A percentile compares a stretch with the other conserved stretches of the same genome.
Conservation (phyloP, 2,888 invertebrate genomes). For the Acanthosoma haemorrhoidale region DNA sequence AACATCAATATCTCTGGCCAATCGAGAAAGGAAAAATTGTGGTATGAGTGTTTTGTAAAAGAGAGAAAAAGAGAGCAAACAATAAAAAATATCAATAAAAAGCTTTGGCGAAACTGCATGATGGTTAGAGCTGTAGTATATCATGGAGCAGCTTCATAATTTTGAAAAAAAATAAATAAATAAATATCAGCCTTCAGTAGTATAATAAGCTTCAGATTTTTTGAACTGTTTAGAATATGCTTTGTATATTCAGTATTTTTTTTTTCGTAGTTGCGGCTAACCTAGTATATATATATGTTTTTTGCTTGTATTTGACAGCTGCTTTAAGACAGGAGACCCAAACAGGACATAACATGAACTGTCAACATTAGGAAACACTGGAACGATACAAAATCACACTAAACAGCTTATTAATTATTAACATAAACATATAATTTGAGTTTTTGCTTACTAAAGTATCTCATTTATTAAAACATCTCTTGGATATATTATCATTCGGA, state of each 20-base stretch:
- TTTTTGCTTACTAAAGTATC: no score
- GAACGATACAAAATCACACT: no score
- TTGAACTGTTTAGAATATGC: not conserved
- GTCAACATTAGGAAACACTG: no score
- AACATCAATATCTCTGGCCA: not conserved
- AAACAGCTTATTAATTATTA: no score
- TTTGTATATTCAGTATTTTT: not conserved
- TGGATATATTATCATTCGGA: no score
- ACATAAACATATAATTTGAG: no score
- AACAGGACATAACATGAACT: no score
- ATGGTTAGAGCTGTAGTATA: constrained; percentile 11
- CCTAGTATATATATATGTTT: no score
- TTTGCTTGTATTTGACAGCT: not conserved
- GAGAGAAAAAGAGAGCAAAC: not conserved
- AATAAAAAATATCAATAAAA: no score
- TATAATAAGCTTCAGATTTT: not conserved
- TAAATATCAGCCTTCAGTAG: not conserved
- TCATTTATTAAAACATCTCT: no score
- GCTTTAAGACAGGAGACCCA: not conserved
- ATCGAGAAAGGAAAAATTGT: not conserved
- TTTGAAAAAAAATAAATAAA: no score
- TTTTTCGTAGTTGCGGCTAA: not conserved
- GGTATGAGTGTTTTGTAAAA: constrained; percentile 5
- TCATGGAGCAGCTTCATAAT: not conserved
- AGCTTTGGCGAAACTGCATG: constrained; percentile 1